Evolutionary conservation across 1,140 invertebrate species (phyloP).

Genomic region (Drosophila parvula): DNA sequence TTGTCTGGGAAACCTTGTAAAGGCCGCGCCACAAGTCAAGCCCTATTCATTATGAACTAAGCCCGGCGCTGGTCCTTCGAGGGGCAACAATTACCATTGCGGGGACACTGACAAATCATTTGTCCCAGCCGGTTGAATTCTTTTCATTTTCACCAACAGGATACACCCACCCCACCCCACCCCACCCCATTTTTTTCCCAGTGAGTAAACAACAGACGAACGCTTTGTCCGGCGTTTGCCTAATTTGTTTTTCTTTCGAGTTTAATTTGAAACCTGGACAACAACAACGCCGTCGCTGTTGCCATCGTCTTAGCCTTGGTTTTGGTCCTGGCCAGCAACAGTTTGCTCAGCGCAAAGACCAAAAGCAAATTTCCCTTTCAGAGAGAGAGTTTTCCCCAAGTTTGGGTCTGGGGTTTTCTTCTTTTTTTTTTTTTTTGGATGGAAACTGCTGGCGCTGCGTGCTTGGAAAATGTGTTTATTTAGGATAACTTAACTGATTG

Average conservation of each 20-base stretch:
- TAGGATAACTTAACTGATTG: constrained; percentile 76
- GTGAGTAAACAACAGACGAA: constrained; percentile 66
- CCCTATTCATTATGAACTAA: constrained; percentile 7
- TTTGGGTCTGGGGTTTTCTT: neutral
- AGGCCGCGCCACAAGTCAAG: constrained; percentile 36
- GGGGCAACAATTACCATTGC: constrained; percentile 30
- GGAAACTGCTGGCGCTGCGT: constrained; percentile 64
- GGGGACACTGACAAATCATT: constrained; percentile 48
- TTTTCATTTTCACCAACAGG: constrained; percentile 7
- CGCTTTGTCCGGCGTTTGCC: constrained; percentile 72
- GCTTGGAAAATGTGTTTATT: constrained; percentile 80
- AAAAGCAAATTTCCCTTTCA: constrained; percentile 65
- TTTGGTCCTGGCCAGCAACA: constrained; percentile 57
- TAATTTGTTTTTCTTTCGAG: constrained; percentile 81
- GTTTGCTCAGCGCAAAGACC: constrained; percentile 63
- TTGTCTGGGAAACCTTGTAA: constrained; percentile 28
- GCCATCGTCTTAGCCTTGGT: constrained; percentile 16
- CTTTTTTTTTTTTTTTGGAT: neutral
- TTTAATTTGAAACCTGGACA: constrained; percentile 77
- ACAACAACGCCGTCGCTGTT: neutral
- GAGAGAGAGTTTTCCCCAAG: constrained; percentile 13
- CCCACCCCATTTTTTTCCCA: neutral
- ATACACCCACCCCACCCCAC: too few relatives aligned
- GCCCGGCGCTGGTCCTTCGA: neutral
- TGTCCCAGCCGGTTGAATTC: constrained; percentile 41